phyloP scores from a whole-genome alignment of 2,113 vertebrate genomes.

The Trachemys scripta region DNA sequence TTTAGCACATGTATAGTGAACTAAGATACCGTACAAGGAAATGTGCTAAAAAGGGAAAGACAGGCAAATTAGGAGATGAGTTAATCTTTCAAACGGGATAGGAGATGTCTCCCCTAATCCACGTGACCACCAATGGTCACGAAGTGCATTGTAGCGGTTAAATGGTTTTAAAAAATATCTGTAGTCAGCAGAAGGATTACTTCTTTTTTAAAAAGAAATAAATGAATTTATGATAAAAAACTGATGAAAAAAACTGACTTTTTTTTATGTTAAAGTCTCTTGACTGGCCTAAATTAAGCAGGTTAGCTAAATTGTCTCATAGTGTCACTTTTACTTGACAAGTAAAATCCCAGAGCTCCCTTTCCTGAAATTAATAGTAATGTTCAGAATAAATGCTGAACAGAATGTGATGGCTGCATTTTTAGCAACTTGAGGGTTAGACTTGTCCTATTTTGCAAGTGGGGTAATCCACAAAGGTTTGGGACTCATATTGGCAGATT shows the following conservation, averaged over 20 bases:
- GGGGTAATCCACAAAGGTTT: not conserved
- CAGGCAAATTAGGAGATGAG: not conserved
- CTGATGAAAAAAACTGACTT: not conserved
- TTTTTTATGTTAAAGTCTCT: not conserved
- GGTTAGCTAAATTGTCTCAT: not conserved
- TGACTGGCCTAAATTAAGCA: fast-evolving
- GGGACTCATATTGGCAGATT: not conserved
- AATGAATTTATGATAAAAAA: not conserved
- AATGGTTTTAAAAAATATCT: not conserved
- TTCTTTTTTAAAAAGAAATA: not conserved
- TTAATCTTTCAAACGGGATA: not conserved
- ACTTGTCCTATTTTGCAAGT: not conserved
- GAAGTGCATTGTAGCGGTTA: not conserved
- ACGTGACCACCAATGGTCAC: not conserved
- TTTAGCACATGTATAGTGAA: fast-evolving
- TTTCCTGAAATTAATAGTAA: not conserved
- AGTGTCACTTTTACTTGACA: not conserved
- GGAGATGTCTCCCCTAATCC: not conserved
- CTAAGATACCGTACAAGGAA: not conserved
- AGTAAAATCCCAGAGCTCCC: not conserved
- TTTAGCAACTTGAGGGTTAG: not conserved
- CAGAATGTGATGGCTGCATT: not conserved
- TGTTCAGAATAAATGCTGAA: not conserved
- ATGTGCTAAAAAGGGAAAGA: not conserved
- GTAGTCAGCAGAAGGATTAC: not conserved